Percentiles rank a stretch among this genome's conserved stretches.
Conservation (phyloP, 2,888 invertebrate genomes). For the Agrypnus murinus region DNA sequence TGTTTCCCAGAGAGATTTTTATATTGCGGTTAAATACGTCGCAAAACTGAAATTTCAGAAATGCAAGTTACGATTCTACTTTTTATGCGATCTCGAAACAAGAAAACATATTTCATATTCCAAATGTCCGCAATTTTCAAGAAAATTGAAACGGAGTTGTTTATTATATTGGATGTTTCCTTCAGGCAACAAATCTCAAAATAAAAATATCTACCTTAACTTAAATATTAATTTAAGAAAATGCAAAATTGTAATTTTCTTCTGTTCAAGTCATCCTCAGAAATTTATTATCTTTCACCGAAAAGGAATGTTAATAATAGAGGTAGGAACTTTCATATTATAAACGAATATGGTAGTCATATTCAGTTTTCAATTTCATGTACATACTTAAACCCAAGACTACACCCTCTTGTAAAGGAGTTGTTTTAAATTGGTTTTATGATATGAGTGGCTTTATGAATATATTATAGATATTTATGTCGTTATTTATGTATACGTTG, state of each 20-base stretch:
- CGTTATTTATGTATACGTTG: background rate
- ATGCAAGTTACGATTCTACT: too few relatives aligned
- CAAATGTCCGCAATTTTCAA: conserved; percentile 6
- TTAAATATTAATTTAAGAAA: conserved; percentile 10
- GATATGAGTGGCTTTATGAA: background rate
- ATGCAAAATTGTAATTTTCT: conserved; percentile 9
- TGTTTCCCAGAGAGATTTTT: too few relatives aligned
- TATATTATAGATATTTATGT: background rate
- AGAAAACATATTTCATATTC: conserved; percentile 14
- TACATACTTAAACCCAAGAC: background rate
- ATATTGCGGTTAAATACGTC: too few relatives aligned
- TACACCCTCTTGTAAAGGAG: background rate
- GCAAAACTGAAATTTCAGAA: too few relatives aligned
- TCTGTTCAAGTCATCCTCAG: background rate
- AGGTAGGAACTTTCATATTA: background rate
- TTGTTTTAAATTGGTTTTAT: conserved; percentile 2
- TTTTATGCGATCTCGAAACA: background rate
- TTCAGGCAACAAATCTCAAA: conserved; percentile 8
- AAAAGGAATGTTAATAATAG: conserved; percentile 1
- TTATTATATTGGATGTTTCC: conserved; percentile 7
- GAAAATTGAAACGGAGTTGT: conserved; percentile 4
- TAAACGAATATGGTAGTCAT: background rate
- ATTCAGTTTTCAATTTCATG: conserved; percentile 7
- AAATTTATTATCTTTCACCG: conserved; percentile 10
- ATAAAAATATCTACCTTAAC: background rate